phyloP scores from a whole-genome alignment of 2,113 vertebrate genomes.

The Bubo bubo region DNA sequence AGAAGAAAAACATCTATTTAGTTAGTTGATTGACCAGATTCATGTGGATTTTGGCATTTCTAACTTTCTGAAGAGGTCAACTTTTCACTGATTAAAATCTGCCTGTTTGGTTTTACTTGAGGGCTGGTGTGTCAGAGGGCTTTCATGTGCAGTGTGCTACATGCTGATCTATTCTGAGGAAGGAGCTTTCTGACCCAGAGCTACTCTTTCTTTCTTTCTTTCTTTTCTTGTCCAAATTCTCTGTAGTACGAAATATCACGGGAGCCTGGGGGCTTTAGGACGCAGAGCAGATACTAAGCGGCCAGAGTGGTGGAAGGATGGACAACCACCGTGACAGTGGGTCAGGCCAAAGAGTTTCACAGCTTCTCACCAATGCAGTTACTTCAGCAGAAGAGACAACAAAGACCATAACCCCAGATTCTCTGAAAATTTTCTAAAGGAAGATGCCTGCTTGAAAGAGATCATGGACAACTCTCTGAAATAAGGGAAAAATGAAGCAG shows the following conservation, averaged over 20 bases:
- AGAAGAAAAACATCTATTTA: background rate
- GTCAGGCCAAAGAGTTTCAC: background rate
- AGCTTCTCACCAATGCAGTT: background rate
- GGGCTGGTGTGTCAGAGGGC: background rate
- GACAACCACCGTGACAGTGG: rapidly evolving
- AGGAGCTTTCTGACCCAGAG: background rate
- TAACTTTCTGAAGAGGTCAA: background rate
- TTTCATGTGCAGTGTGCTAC: background rate
- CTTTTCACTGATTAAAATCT: background rate
- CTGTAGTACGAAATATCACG: background rate
- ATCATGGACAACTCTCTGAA: background rate
- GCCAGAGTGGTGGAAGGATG: background rate
- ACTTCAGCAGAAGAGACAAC: background rate
- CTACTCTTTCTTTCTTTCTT: background rate
- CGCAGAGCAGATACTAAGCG: background rate
- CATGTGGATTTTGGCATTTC: background rate
- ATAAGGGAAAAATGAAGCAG: background rate
- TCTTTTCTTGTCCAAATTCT: slow-evolving; percentile 2
- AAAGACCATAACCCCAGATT: background rate
- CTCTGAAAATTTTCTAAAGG: background rate
- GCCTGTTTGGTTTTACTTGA: background rate
- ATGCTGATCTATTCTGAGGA: background rate
- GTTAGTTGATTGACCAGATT: background rate
- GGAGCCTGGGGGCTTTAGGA: slow-evolving; percentile 2
- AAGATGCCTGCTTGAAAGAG: background rate